Percentiles rank a stretch among this genome's conserved stretches.
Evolutionary conservation across 1,140 invertebrate species (phyloP).

Genomic region (Ceratoteleas bidentatus): DNA sequence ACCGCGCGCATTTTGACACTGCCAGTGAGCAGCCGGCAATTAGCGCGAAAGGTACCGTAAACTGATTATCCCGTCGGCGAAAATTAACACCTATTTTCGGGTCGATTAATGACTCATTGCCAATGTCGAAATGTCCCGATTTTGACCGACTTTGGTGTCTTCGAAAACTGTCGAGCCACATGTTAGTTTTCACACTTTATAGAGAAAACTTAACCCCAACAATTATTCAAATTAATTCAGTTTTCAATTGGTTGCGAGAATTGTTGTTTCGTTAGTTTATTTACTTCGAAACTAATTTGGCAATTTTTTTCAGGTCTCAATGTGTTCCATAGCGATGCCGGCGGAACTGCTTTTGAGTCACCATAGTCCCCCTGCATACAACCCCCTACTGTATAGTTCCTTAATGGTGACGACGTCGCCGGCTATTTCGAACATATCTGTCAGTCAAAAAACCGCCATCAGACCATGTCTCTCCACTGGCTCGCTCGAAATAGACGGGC

Average conservation of each 20-base stretch:
- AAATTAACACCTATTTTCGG: conserved; percentile 48
- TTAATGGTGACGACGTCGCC: conserved; percentile 73
- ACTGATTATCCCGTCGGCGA: neutral
- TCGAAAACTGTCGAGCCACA: neutral
- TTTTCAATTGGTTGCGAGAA: no score
- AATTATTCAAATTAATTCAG: no score
- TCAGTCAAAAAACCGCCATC: conserved; percentile 73
- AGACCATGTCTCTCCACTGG: conserved; percentile 73
- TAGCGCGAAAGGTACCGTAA: conserved; percentile 39
- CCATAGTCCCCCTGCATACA: conserved; percentile 76
- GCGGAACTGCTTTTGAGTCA: conserved; percentile 78
- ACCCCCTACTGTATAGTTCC: conserved; percentile 73
- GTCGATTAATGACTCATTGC: conserved; percentile 44
- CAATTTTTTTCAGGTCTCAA: conserved; percentile 74
- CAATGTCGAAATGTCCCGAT: conserved; percentile 21
- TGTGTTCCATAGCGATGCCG: conserved; percentile 81
- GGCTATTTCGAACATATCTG: conserved; percentile 72
- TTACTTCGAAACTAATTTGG: neutral
- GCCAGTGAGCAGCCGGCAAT: conserved; percentile 43
- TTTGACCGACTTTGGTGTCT: conserved; percentile 2
- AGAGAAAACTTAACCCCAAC: no score
- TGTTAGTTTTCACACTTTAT: no score
- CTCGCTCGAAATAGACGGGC: conserved; percentile 69
- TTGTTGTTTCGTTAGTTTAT: no score
- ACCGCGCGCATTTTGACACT: conserved; percentile 42